Conservation (phyloP, 2,888 invertebrate genomes). For the Tiliacea aurago region DNA sequence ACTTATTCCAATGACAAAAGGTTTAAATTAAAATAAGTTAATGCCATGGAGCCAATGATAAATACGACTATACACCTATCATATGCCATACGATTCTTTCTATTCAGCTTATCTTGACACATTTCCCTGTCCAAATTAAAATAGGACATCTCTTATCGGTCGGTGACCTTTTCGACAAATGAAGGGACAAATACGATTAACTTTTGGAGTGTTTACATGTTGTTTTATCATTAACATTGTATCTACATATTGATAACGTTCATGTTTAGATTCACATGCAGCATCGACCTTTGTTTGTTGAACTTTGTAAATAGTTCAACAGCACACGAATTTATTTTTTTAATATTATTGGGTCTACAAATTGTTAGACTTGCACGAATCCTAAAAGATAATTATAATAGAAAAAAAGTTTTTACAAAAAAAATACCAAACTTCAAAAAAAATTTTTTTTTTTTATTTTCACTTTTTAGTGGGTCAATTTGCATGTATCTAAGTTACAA, state of each 20-base stretch:
- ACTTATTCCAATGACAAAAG: not conserved
- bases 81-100: not conserved
- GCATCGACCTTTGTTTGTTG: not conserved
- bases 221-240: slow-evolving; percentile 2
- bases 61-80: not conserved
- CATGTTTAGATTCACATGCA: not conserved
- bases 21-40: not conserved
- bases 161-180: slow-evolving; percentile 39
- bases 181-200: slow-evolving; percentile 8
- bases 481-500: no score
- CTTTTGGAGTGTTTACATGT: slow-evolving; percentile 18
- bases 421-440: no score
- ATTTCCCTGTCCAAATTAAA: slow-evolving; percentile 45
- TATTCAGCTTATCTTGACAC: slow-evolving; percentile 46
- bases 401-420: no score
- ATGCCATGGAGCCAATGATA: not conserved
- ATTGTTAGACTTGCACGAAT: not conserved
- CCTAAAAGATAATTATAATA: not conserved
- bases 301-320: not conserved
- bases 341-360: not conserved
- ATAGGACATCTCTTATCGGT: slow-evolving; percentile 57
- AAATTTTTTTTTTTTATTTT: no score
- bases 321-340: not conserved
- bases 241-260: not conserved
- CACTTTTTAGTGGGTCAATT: no score